Conservation (phyloP, 1,140 invertebrate genomes). For the Physella acuta region DNA sequence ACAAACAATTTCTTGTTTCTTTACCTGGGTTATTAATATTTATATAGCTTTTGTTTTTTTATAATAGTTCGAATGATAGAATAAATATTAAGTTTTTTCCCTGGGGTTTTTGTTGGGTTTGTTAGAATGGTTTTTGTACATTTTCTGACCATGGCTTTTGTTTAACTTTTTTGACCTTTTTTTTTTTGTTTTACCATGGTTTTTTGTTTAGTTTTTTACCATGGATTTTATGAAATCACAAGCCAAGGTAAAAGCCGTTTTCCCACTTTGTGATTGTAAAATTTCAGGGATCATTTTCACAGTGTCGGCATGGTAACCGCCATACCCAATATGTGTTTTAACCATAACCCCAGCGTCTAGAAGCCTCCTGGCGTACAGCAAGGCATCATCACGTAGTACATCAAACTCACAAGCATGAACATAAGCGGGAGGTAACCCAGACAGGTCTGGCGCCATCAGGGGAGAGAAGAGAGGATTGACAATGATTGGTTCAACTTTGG, state of each 20-base stretch:
- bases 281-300: not conserved
- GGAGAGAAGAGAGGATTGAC: constrained; percentile 13
- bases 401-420: constrained; percentile 35
- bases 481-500: not conserved
- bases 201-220: too few species aligned
- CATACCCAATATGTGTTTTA: constrained; percentile 14
- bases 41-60: too few species aligned
- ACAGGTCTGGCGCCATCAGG: constrained; percentile 10
- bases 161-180: too few species aligned
- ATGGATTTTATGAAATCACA: not conserved
- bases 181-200: too few species aligned
- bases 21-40: too few species aligned
- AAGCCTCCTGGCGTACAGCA: constrained; percentile 35
- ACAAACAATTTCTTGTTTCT: too few species aligned
- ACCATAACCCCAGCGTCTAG: constrained; percentile 28
- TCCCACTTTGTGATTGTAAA: not conserved
- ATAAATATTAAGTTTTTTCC: too few species aligned
- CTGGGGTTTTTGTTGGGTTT: too few species aligned
- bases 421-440: constrained; percentile 27
- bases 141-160: too few species aligned
- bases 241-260: not conserved
- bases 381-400: constrained; percentile 36
- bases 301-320: constrained; percentile 20
- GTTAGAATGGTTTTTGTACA: too few species aligned
- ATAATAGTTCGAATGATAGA: too few species aligned